Conservation (phyloP, 2,888 invertebrate species). For the Drosophila mimetica region DNA sequence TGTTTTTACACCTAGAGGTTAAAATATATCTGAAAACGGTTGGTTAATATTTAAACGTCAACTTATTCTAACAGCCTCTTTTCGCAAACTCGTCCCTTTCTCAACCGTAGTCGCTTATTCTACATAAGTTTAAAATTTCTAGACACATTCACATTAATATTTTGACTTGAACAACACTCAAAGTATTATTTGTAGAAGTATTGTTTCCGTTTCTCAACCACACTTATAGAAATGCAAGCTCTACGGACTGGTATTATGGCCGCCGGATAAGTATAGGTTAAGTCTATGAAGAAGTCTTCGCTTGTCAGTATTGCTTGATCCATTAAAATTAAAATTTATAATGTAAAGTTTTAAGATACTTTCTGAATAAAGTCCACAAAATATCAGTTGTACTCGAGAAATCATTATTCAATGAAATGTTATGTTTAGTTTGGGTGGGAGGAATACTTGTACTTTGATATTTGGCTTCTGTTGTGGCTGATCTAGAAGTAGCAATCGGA, state of each 20-base stretch:
- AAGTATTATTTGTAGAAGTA: conserved; percentile 9
- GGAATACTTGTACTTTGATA: conserved; percentile 48
- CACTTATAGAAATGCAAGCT: conserved; percentile 8
- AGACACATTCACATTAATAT: conserved; percentile 19
- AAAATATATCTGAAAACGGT: conserved; percentile 9
- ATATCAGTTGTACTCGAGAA: conserved; percentile 7
- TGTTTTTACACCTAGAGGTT: conserved; percentile 3
- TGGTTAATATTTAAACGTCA: conserved; percentile 14
- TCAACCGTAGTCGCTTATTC: background rate
- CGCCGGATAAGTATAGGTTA: background rate
- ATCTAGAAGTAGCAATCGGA: conserved; percentile 3
- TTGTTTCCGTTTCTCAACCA: conserved; percentile 5
- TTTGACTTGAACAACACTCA: conserved; percentile 17
- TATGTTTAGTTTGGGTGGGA: conserved; percentile 36
- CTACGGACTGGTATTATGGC: conserved; percentile 7
- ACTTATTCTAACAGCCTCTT: conserved; percentile 40
- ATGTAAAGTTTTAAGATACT: background rate
- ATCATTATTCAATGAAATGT: conserved; percentile 34
- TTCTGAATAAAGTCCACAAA: conserved; percentile 3
- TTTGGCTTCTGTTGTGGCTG: conserved; percentile 53
- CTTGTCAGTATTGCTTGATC: conserved; percentile 25
- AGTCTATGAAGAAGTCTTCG: conserved; percentile 18
- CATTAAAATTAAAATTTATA: conserved; percentile 4
- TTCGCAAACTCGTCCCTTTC: conserved; percentile 21
- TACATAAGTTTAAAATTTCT: background rate